Percentiles rank a stretch among this genome's conserved stretches.
These are phyloP conservation scores for Chrysopa pallens DNA, from an alignment of 1,140 invertebrate species.

Conservation along the genomic window DNA sequence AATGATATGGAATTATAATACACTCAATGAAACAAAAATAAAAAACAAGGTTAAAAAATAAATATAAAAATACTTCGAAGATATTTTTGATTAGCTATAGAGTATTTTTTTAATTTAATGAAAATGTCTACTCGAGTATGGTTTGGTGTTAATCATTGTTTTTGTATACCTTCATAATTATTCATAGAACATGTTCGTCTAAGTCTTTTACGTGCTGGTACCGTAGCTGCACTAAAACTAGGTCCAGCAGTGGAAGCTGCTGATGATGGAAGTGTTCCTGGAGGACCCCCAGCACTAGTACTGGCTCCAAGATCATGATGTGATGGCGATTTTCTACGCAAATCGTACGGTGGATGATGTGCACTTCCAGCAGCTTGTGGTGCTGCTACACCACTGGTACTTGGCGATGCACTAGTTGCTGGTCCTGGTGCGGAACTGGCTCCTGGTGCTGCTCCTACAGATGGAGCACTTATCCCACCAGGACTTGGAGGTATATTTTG, in stretches of 20 bases:
- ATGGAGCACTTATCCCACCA: slow-evolving; percentile 13
- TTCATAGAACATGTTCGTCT: slow-evolving; percentile 36
- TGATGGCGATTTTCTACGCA: slow-evolving; percentile 60
- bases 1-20: too few species aligned
- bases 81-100: too few species aligned
- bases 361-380: slow-evolving; percentile 14
- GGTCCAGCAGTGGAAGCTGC: slow-evolving; percentile 19
- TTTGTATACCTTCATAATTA: not conserved
- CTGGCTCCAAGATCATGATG: slow-evolving; percentile 32
- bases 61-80: too few species aligned
- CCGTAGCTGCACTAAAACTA: slow-evolving; percentile 24
- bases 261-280: slow-evolving; percentile 20
- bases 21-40: too few species aligned
- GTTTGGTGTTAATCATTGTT: not conserved
- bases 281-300: slow-evolving; percentile 17
- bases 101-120: too few species aligned
- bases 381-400: slow-evolving; percentile 27
- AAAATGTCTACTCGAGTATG: not conserved
- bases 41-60: too few species aligned
- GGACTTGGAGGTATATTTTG: slow-evolving; percentile 40
- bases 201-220: slow-evolving; percentile 65
- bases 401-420: slow-evolving; percentile 20
- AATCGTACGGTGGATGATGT: slow-evolving; percentile 71
- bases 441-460: slow-evolving; percentile 19
- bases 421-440: slow-evolving; percentile 28